A percentile compares a stretch with the other conserved stretches of the same genome.
These are phyloP conservation scores for Avahi laniger DNA, from an alignment of 2,797 vertebrate species.

Conservation along the genomic window DNA sequence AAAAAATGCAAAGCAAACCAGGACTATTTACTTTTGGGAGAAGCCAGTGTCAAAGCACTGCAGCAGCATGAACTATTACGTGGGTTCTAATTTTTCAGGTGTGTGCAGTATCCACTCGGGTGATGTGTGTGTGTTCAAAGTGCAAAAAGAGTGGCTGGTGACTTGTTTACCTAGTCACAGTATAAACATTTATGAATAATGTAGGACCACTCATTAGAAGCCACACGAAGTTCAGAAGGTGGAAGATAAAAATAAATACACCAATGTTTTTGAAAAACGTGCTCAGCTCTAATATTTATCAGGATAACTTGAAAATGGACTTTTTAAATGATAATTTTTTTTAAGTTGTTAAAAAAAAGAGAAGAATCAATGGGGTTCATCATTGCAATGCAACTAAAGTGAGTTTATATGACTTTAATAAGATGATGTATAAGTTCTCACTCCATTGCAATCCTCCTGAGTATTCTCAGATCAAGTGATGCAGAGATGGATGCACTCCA, in stretches of 20 bases:
- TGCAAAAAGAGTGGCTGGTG: slow-evolving; percentile 41
- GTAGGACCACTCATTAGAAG: slow-evolving; percentile 36
- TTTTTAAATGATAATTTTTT: background rate
- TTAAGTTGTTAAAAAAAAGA: slow-evolving; percentile 7
- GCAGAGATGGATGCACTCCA: background rate
- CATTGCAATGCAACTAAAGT: background rate
- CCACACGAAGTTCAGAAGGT: slow-evolving; percentile 31
- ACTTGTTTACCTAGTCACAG: slow-evolving; percentile 44
- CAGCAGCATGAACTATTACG: background rate
- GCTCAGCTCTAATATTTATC: slow-evolving; percentile 14
- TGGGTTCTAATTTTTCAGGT: slow-evolving; percentile 31
- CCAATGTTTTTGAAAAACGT: slow-evolving; percentile 6
- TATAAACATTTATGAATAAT: slow-evolving; percentile 40
- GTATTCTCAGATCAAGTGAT: background rate
- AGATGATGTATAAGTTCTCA: background rate
- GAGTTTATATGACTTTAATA: background rate
- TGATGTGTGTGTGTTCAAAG: slow-evolving; percentile 43
- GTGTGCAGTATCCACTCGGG: background rate
- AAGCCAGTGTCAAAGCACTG: slow-evolving; percentile 36
- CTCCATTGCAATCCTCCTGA: background rate
- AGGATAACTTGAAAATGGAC: slow-evolving; percentile 28
- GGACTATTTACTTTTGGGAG: slow-evolving; percentile 29
- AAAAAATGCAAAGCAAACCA: slow-evolving; percentile 64
- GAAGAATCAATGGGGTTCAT: background rate
- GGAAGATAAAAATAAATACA: slow-evolving; percentile 66